Evolutionary conservation across 2,888 invertebrate species (phyloP).

Genomic region (Hydroisotoma schaefferi): DNA sequence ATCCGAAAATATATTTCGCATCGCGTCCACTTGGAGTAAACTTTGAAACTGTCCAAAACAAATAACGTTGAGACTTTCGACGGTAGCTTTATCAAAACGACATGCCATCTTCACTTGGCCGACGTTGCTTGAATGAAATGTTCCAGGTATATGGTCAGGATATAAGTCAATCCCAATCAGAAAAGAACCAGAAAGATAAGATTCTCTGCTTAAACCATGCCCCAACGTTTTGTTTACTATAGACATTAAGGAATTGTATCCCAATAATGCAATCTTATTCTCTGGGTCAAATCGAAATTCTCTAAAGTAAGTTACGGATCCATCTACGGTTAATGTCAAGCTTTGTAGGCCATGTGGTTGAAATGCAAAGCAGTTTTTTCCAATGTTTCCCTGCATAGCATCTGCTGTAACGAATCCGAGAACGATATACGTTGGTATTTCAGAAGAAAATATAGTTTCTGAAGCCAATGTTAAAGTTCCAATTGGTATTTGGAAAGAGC

Average conservation of each 20-base stretch:
- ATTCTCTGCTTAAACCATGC: background rate
- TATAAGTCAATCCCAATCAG: background rate
- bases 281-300: background rate
- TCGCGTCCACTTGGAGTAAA: background rate
- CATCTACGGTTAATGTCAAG: background rate
- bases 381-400: background rate
- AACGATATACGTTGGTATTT: background rate
- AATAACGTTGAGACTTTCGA: background rate
- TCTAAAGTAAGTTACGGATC: background rate
- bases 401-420: background rate
- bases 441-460: background rate
- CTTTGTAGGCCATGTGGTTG: background rate
- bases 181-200: background rate
- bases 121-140: background rate
- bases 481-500: background rate
- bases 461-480: background rate
- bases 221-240: background rate
- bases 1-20: background rate
- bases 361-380: background rate
- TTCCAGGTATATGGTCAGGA: background rate
- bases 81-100: background rate
- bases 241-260: background rate
- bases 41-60: background rate
- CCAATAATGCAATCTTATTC: background rate
- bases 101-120: background rate